Conservation (phyloP, 2,888 invertebrate genomes). For the Pandemis heparana region DNA sequence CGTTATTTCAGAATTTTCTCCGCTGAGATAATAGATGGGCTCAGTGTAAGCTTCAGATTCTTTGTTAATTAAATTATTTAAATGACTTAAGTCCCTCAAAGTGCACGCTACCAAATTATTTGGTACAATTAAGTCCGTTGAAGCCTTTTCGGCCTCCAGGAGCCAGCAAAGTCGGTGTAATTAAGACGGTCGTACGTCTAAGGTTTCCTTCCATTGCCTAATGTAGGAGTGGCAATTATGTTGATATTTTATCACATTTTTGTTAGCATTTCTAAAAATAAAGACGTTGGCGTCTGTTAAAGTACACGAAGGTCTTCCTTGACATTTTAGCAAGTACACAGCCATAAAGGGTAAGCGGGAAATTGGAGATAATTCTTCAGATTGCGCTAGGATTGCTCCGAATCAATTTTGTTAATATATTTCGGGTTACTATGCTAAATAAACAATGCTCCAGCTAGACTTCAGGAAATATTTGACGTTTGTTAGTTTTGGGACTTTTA, state of each 20-base stretch:
- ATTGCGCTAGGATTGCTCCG: neutral
- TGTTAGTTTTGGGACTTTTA: too few species aligned
- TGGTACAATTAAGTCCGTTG: conserved; percentile 64
- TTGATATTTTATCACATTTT: conserved; percentile 17
- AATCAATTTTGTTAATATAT: neutral
- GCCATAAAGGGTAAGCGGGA: neutral
- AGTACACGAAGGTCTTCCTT: conserved; percentile 4
- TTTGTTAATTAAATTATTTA: conserved; percentile 74
- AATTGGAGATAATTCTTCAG: neutral
- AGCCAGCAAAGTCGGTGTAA: conserved; percentile 56
- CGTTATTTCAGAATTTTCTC: conserved; percentile 47
- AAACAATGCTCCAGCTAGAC: too few species aligned
- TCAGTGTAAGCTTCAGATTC: conserved; percentile 58
- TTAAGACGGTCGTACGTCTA: conserved; percentile 51
- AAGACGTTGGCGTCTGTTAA: neutral
- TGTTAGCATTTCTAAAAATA: conserved; percentile 4
- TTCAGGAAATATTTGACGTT: too few species aligned
- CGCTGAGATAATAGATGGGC: conserved; percentile 60
- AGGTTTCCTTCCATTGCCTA: conserved; percentile 29
- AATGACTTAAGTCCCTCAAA: conserved; percentile 67
- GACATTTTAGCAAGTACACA: neutral
- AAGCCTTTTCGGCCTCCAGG: conserved; percentile 62
- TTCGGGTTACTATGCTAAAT: too few species aligned
- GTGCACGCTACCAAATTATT: conserved; percentile 71
- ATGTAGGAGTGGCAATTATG: conserved; percentile 25